Percentiles rank a stretch among this genome's conserved stretches.
Conservation (phyloP, 2,113 vertebrate genomes). For the Laterallus jamaicensis region DNA sequence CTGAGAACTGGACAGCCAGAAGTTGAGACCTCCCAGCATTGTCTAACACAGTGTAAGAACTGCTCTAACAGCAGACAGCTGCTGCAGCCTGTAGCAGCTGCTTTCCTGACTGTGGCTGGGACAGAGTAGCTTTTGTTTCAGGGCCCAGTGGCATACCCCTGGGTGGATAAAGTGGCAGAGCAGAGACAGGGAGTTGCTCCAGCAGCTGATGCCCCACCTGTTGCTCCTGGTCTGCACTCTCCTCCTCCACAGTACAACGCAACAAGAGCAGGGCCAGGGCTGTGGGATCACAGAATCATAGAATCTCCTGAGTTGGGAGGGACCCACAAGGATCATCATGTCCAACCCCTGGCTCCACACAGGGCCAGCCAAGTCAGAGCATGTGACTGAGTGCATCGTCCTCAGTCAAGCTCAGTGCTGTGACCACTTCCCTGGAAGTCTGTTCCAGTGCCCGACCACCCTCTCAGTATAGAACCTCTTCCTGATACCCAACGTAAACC, state of each 20-base stretch:
- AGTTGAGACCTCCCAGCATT: neutral
- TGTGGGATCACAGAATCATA: neutral
- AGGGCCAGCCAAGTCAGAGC: too few relatives aligned
- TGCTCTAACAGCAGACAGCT: neutral
- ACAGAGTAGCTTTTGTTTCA: neutral
- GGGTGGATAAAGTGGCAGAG: neutral
- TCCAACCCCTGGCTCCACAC: too few relatives aligned
- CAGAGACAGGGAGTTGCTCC: neutral
- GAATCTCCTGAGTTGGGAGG: too few relatives aligned
- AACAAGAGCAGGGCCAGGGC: neutral
- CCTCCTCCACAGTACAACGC: accelerated
- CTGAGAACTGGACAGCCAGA: neutral
- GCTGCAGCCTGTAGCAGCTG: slow-evolving; percentile 14
- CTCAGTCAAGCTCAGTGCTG: too few relatives aligned
- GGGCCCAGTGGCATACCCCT: neutral
- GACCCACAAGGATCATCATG: too few relatives aligned
- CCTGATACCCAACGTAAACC: too few relatives aligned
- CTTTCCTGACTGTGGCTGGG: neutral
- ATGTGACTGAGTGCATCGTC: too few relatives aligned
- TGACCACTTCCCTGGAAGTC: too few relatives aligned
- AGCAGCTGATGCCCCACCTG: neutral
- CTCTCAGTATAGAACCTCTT: too few relatives aligned
- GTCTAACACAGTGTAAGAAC: neutral
- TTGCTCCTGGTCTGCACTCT: neutral
- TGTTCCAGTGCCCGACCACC: too few relatives aligned